Evolutionary conservation across 2,888 invertebrate species (phyloP).

Genomic region (Strigamia maritima): DNA sequence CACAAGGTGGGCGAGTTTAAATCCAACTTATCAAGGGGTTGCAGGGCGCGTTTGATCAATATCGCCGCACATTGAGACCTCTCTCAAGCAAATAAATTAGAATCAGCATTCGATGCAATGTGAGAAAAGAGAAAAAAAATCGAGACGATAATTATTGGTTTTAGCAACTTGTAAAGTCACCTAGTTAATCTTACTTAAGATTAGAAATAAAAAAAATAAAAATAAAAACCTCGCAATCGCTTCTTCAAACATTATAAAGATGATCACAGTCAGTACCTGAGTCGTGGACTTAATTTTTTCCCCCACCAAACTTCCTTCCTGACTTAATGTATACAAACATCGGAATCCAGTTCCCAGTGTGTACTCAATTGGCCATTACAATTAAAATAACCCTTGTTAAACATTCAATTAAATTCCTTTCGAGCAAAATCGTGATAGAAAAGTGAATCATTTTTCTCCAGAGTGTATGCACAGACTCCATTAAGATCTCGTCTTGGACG

Average conservation of each 20-base stretch:
- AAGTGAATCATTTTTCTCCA: constrained; percentile 34
- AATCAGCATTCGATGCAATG: constrained; percentile 6
- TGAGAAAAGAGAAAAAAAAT: background rate
- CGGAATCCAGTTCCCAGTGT: constrained; percentile 23
- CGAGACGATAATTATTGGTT: background rate
- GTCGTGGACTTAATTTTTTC: constrained; percentile 1
- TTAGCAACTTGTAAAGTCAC: background rate
- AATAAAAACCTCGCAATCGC: constrained; percentile 12
- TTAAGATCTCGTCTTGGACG: constrained; percentile 30
- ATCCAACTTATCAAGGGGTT: constrained; percentile 28
- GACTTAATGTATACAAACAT: constrained; percentile 26
- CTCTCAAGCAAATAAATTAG: constrained; percentile 26
- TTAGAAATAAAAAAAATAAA: background rate
- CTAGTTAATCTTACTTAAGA: constrained; percentile 20
- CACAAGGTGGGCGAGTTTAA: constrained; percentile 22
- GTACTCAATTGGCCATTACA: constrained; percentile 34
- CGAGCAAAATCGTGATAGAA: constrained; percentile 32
- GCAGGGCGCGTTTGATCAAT: constrained; percentile 29
- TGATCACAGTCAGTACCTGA: background rate
- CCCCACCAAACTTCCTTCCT: background rate
- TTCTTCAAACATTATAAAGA: constrained; percentile 28
- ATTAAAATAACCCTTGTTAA: constrained; percentile 32
- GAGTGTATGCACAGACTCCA: constrained; percentile 30
- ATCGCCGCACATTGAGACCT: constrained; percentile 20
- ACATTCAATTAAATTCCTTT: constrained; percentile 34